phyloP scores from a whole-genome alignment of 2,888 invertebrate genomes.

The Eupsilia transversa region DNA sequence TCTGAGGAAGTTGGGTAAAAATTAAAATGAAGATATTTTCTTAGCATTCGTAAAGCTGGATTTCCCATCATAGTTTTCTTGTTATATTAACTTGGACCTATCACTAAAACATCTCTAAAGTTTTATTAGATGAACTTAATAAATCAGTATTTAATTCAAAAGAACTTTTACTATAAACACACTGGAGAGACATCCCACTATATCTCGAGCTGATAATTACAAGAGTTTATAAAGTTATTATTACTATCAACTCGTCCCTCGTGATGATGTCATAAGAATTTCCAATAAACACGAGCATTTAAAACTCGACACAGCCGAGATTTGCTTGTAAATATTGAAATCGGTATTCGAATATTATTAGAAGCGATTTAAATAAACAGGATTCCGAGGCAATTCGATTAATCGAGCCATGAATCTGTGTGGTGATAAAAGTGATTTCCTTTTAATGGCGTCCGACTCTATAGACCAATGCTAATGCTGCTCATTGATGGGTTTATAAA shows the following conservation, averaged over 20 bases:
- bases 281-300: slow-evolving; percentile 50
- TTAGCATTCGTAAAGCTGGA: neutral
- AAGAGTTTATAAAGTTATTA: slow-evolving; percentile 33
- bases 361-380: slow-evolving; percentile 48
- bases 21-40: neutral
- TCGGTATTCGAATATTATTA: slow-evolving; percentile 42
- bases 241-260: slow-evolving; percentile 34
- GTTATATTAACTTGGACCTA: neutral
- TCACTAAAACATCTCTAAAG: neutral
- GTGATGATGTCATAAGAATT: slow-evolving; percentile 59
- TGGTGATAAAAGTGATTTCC: slow-evolving; percentile 33
- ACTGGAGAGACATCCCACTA: slow-evolving; percentile 2
- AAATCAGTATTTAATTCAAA: neutral
- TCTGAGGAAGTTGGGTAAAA: too few relatives aligned
- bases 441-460: slow-evolving; percentile 20
- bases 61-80: neutral
- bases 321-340: slow-evolving; percentile 40
- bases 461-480: slow-evolving; percentile 15
- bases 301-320: slow-evolving; percentile 26
- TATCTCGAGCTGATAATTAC: neutral
- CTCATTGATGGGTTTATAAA: slow-evolving; percentile 17
- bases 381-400: slow-evolving; percentile 41
- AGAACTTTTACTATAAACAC: neutral
- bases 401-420: slow-evolving; percentile 14
- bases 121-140: neutral